A percentile compares a stretch with the other conserved stretches of the same genome.
These are phyloP conservation scores for Nothocercus nigrocapillus DNA, from an alignment of 2,113 vertebrate genomes.

Conservation along the genomic window DNA sequence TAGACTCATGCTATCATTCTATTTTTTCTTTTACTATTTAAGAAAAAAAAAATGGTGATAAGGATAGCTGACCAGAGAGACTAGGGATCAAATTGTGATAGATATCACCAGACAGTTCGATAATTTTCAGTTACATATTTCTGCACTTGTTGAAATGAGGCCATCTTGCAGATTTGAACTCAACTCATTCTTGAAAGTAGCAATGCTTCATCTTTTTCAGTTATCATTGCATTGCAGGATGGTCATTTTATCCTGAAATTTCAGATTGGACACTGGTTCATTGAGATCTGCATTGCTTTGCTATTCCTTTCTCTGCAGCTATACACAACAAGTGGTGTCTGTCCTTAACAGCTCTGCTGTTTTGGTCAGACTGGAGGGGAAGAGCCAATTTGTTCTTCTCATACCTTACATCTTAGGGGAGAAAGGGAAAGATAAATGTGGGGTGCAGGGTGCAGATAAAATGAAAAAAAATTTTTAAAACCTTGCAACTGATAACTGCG, in stretches of 20 bases:
- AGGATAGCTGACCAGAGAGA: background rate
- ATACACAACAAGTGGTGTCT: accelerated
- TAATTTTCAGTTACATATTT: background rate
- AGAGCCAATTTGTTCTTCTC: background rate
- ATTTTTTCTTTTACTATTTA: background rate
- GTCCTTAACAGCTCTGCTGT: background rate
- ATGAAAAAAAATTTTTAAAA: background rate
- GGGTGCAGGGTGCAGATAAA: background rate
- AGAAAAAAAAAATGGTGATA: background rate
- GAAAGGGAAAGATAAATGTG: no score
- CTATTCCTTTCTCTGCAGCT: background rate
- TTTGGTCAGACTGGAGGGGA: background rate
- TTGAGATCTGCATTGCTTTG: background rate
- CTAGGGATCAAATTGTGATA: background rate
- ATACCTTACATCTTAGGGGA: background rate
- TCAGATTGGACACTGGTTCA: accelerated
- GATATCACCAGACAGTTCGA: background rate
- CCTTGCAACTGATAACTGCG: background rate
- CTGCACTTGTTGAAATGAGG: background rate
- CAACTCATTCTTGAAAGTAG: background rate
- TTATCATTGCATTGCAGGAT: background rate
- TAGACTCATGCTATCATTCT: background rate
- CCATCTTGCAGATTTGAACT: background rate
- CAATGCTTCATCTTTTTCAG: background rate
- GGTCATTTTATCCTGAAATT: background rate